These are phyloP conservation scores for Nephrocerus scutellatus DNA, from an alignment of 2,888 invertebrate genomes.

Conservation along the genomic window DNA sequence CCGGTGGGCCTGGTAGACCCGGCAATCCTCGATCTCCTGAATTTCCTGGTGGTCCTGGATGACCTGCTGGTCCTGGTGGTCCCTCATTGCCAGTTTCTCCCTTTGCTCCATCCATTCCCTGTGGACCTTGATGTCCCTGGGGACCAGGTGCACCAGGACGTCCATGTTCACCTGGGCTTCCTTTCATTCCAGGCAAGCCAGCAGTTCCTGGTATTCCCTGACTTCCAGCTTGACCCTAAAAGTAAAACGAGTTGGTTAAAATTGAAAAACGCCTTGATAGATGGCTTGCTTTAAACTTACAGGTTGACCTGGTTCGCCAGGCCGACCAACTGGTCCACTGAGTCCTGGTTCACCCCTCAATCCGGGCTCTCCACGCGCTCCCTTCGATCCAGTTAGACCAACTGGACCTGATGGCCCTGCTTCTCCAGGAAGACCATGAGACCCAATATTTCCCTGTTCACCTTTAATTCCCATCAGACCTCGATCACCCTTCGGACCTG, in stretches of 20 bases:
- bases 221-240: constrained; percentile 67
- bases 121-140: constrained; percentile 63
- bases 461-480: constrained; percentile 66
- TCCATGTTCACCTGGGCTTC: constrained; percentile 62
- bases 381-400: constrained; percentile 64
- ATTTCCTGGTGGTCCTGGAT: constrained; percentile 54
- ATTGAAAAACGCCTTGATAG: neutral
- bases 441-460: constrained; percentile 63
- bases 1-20: constrained; percentile 34
- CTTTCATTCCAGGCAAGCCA: constrained; percentile 64
- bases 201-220: constrained; percentile 61
- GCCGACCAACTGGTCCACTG: constrained; percentile 69
- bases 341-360: constrained; percentile 67
- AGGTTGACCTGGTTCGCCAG: constrained; percentile 65
- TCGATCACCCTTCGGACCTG: constrained; percentile 67
- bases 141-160: constrained; percentile 60
- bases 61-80: constrained; percentile 54
- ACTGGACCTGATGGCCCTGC: constrained; percentile 50
- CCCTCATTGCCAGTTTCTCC: constrained; percentile 69
- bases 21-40: constrained; percentile 38
- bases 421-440: constrained; percentile 52
- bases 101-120: constrained; percentile 67
- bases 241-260: neutral
- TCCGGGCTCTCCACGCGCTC: constrained; percentile 68
- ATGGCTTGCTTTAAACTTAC: constrained; percentile 49